These are phyloP conservation scores for Charadrius vociferus DNA, from an alignment of 2,113 vertebrate species.

Conservation along the genomic window DNA sequence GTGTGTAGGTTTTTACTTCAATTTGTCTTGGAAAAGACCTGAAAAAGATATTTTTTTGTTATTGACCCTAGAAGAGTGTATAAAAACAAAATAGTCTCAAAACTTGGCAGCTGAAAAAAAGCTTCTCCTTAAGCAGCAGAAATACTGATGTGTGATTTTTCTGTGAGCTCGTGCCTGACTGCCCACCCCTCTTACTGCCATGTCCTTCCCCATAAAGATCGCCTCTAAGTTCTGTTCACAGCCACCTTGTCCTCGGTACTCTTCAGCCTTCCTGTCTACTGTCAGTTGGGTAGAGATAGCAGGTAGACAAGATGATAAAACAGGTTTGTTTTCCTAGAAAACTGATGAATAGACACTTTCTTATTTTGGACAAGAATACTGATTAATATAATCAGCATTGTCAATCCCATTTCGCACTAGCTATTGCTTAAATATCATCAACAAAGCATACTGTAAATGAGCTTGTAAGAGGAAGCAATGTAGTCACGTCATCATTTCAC, in stretches of 20 bases:
- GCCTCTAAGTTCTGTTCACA: not conserved
- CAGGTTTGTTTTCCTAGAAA: not conserved
- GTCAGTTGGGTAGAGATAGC: not conserved
- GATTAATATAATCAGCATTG: not conserved
- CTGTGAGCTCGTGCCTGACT: not conserved
- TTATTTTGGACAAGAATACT: not conserved
- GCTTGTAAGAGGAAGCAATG: not conserved
- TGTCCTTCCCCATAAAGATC: not conserved
- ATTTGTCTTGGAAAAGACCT: not conserved
- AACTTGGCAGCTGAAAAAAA: not conserved
- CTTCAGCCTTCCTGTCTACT: fast-evolving
- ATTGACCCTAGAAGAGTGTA: not conserved
- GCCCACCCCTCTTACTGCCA: not conserved
- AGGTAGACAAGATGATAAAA: not conserved
- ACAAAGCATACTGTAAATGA: not conserved
- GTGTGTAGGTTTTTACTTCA: not conserved
- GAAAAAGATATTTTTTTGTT: not conserved
- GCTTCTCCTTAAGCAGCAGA: not conserved
- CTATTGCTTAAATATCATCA: not conserved
- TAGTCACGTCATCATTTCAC: not conserved
- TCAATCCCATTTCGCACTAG: not conserved
- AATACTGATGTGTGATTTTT: not conserved
- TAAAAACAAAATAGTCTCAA: not conserved
- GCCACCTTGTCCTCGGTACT: not conserved
- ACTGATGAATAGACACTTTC: not conserved